Evolutionary conservation across 2,113 vertebrate genomes (phyloP), one percentile per base, ranked within the genome.

Genomic region (Lamprotornis superbus): DNA sequence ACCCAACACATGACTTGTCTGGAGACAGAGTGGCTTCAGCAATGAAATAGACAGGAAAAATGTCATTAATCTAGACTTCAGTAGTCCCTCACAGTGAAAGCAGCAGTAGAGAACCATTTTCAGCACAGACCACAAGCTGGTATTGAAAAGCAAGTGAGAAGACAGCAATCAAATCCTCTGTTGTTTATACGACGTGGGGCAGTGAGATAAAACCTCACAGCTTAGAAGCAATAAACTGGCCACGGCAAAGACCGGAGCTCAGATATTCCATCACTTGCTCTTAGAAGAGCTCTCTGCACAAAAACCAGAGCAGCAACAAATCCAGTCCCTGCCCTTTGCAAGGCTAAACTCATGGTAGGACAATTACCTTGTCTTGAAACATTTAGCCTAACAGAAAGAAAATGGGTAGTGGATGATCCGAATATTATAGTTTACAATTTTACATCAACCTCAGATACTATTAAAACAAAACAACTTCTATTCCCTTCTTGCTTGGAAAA

Each of bases 401-500:
- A 64, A 59, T 13, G 20, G 50, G 49, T 56, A 47, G 63, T 50
- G 73, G 89, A 88, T 80, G 94, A 96, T 92, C 81, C 84, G 83
- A 71, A 93, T 70, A 83, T 95, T 94, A 86, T 65, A 2, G 87
- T 60, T 80, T 94, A 57, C 59, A 87, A 79, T 94, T 90, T 91
- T 87, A 74, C 1, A 5, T 71, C 57, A 89, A 94, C 67, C 88
- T 90, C 89, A 91, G 88, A 90, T 90, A 65, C 60, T 79, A 68
- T 70, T 94, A 84, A 95, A 86, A 83, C 81, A 89, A 92, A 96
- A 77, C 83, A 65, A 92, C 81, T 90, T 87, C 59, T 87, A 65
- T 93, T 97, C 91, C 81, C n/a, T 89, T 74, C 56, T 68, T 81
- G 88, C 37, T 76, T 83, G 88, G 88, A 89, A 93, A 49, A 76